Evolutionary conservation across 2,113 vertebrate genomes (phyloP).

Genomic region (Psilopsiagon aymara): DNA sequence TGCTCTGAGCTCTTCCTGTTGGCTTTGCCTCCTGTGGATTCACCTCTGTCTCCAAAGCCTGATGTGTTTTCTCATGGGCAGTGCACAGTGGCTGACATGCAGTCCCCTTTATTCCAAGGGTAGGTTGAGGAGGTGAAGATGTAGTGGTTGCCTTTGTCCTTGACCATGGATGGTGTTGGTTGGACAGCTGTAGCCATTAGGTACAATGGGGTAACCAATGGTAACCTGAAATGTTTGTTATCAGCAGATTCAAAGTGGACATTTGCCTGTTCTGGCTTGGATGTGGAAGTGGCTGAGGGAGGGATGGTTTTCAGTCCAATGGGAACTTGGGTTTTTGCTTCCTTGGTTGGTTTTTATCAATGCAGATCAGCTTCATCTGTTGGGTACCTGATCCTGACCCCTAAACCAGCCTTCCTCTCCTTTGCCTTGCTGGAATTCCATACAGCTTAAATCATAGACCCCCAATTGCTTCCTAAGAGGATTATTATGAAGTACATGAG

Average conservation of each 20-base stretch:
- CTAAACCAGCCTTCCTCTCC: not conserved
- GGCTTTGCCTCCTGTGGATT: not conserved
- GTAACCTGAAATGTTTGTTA: not conserved
- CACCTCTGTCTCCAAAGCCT: not conserved
- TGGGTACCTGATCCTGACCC: not conserved
- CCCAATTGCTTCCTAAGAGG: not conserved
- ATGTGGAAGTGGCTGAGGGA: fast-evolving
- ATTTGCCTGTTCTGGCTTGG: not conserved
- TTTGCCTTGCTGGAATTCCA: not conserved
- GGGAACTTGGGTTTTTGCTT: not conserved
- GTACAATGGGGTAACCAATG: not conserved
- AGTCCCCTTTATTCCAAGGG: not conserved
- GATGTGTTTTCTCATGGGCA: fast-evolving
- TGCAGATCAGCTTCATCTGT: not conserved
- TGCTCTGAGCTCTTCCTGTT: not conserved
- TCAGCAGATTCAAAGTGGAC: not conserved
- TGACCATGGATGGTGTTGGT: not conserved
- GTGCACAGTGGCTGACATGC: fast-evolving
- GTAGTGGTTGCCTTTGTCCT: not conserved
- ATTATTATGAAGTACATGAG: not conserved
- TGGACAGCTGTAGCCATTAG: not conserved
- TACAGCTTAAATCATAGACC: not conserved
- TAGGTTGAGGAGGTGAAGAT: not conserved
- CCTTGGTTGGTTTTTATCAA: not conserved
- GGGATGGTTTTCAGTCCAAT: not conserved